These are phyloP conservation scores for Papilio elwesi DNA, from an alignment of 2,888 invertebrate species.

Conservation along the genomic window DNA sequence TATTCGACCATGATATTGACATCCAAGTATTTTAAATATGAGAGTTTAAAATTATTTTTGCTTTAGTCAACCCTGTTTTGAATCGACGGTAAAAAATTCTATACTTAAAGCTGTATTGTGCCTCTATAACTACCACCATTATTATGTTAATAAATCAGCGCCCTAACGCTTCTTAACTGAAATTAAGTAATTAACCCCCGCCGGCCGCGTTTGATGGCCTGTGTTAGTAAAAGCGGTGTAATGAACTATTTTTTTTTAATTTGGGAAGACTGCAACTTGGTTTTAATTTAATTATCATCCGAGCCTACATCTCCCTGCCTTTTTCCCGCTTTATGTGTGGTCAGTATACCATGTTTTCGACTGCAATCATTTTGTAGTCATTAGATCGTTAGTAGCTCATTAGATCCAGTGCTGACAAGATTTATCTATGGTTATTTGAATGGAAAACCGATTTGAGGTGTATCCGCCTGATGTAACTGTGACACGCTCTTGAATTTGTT, in stretches of 20 bases:
- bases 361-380: too few relatives aligned
- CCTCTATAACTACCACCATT: constrained; percentile 33
- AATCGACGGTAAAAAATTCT: constrained; percentile 29
- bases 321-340: too few relatives aligned
- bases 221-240: neutral
- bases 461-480: too few relatives aligned
- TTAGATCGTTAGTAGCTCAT: too few relatives aligned
- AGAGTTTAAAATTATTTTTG: too few relatives aligned
- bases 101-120: constrained; percentile 16
- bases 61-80: constrained; percentile 14
- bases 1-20: too few relatives aligned
- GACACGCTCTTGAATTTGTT: too few relatives aligned
- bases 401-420: too few relatives aligned
- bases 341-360: too few relatives aligned
- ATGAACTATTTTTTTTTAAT: constrained; percentile 20
- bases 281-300: neutral
- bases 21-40: too few relatives aligned
- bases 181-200: constrained; percentile 77
- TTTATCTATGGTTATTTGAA: too few relatives aligned
- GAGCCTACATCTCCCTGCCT: neutral
- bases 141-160: constrained; percentile 73
- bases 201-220: constrained; percentile 56
- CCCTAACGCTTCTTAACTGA: constrained; percentile 65
- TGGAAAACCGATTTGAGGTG: too few relatives aligned
- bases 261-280: constrained; percentile 2